Percentiles rank a stretch among this genome's conserved stretches.
These are phyloP conservation scores for Myotis findleyi DNA, from an alignment of 2,797 vertebrate species.

Conservation along the genomic window DNA sequence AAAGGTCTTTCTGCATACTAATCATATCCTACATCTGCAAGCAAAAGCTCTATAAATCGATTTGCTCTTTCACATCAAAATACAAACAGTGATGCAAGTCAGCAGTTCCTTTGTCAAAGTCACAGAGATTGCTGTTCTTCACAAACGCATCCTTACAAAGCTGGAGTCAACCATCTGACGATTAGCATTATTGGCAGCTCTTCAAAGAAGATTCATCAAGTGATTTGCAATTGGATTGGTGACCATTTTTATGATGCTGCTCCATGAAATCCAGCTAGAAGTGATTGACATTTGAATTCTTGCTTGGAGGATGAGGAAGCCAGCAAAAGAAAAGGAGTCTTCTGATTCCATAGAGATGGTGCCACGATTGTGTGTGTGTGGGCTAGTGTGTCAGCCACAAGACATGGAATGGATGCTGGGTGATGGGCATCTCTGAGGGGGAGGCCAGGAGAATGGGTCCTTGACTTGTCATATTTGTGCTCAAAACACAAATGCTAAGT, in stretches of 20 bases:
- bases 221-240: slow-evolving; percentile 91
- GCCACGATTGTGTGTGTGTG: slow-evolving; percentile 64
- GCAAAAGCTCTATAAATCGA: slow-evolving; percentile 97
- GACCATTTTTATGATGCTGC: slow-evolving; percentile 89
- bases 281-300: slow-evolving; percentile 90
- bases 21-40: slow-evolving; percentile 95
- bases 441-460: neutral
- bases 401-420: slow-evolving; percentile 59
- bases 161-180: slow-evolving; percentile 95
- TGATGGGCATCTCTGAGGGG: slow-evolving; percentile 11
- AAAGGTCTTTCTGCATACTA: slow-evolving; percentile 96
- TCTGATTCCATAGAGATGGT: slow-evolving; percentile 70
- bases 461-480: slow-evolving; percentile 21
- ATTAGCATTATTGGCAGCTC: slow-evolving; percentile 99
- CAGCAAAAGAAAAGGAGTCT: slow-evolving; percentile 77
- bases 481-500: slow-evolving; percentile 1
- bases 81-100: slow-evolving; percentile 99
- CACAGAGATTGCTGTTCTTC: slow-evolving; percentile 98
- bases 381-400: slow-evolving; percentile 52
- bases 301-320: slow-evolving; percentile 84
- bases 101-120: slow-evolving; percentile 99
- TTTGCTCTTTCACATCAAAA: slow-evolving; percentile 99
- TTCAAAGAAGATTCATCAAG: slow-evolving; percentile 98
- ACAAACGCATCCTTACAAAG: slow-evolving; percentile 95
- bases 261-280: slow-evolving; percentile 89